Evolutionary conservation across 2,113 vertebrate species (phyloP).

Genomic region (Trogon melanurus): DNA sequence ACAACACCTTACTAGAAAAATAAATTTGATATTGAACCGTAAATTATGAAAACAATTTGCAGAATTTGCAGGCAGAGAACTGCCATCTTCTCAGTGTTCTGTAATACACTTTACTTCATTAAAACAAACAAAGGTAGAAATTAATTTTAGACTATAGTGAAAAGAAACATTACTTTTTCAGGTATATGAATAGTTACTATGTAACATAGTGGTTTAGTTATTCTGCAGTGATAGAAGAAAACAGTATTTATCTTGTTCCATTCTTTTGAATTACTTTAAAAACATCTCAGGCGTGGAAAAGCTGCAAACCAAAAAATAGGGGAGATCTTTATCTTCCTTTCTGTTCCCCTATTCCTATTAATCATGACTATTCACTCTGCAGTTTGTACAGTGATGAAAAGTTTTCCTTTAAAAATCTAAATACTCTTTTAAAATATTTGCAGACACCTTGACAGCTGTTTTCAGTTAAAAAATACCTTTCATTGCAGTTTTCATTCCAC

Average conservation of each 20-base stretch:
- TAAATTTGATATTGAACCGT: not conserved
- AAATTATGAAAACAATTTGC: not conserved
- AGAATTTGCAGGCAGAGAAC: not conserved
- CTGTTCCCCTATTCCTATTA: not conserved
- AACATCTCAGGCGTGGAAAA: not conserved
- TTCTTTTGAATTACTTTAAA: not conserved
- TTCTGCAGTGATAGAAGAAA: not conserved
- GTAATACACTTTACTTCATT: not conserved
- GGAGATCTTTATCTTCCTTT: not conserved
- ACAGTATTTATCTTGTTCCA: not conserved
- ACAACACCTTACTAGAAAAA: not conserved
- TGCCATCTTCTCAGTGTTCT: not conserved
- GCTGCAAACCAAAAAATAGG: not conserved
- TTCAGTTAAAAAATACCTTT: constrained; percentile 81
- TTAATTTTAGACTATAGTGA: not conserved
- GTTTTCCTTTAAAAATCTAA: not conserved
- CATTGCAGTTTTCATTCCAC: constrained; percentile 93
- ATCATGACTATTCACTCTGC: not conserved
- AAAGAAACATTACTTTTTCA: not conserved
- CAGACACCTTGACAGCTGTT: not conserved
- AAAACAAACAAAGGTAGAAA: not conserved
- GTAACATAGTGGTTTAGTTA: not conserved
- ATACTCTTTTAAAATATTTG: not conserved
- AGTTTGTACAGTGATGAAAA: not conserved
- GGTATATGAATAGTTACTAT: not conserved